Conservation (phyloP, 1,140 invertebrate genomes). For the Drosophila carrolli region DNA sequence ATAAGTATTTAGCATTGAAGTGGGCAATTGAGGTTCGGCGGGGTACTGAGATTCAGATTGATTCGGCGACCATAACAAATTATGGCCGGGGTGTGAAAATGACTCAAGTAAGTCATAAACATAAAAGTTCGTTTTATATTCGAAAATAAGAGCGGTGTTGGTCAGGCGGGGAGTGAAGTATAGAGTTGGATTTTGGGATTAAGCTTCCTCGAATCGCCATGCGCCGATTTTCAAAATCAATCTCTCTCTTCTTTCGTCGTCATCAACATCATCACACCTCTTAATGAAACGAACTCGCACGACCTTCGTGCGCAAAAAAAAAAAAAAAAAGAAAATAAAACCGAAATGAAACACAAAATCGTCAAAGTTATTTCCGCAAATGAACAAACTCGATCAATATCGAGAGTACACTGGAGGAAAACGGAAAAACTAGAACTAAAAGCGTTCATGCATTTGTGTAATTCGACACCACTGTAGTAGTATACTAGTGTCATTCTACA, state of each 20-base stretch:
- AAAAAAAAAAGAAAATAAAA: conserved; percentile 45
- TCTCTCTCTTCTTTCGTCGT: conserved; percentile 40
- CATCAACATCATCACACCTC: conserved; percentile 74
- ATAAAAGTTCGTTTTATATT: conserved; percentile 52
- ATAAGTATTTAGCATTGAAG: conserved; percentile 27
- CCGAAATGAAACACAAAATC: conserved; percentile 66
- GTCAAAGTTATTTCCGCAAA: conserved; percentile 82
- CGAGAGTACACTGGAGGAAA: conserved; percentile 43
- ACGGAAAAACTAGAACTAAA: conserved; percentile 17
- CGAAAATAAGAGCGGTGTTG: neutral
- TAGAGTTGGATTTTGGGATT: conserved; percentile 34
- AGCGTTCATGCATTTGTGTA: neutral
- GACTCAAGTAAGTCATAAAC: conserved; percentile 73
- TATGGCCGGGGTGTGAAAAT: conserved; percentile 74
- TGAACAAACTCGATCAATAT: conserved; percentile 77
- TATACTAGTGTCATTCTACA: too few species aligned
- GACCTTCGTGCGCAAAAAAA: conserved; percentile 75
- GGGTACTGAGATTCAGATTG: conserved; percentile 48
- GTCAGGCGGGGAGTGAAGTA: neutral
- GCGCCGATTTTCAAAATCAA: conserved; percentile 37
- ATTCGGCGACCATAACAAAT: conserved; percentile 60
- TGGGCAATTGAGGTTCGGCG: conserved; percentile 20
- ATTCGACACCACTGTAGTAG: too few species aligned
- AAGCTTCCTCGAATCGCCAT: conserved; percentile 26
- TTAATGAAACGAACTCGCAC: conserved; percentile 79